phyloP scores from a whole-genome alignment of 1,140 invertebrate species.

The Pseudomyrmex sp. region DNA sequence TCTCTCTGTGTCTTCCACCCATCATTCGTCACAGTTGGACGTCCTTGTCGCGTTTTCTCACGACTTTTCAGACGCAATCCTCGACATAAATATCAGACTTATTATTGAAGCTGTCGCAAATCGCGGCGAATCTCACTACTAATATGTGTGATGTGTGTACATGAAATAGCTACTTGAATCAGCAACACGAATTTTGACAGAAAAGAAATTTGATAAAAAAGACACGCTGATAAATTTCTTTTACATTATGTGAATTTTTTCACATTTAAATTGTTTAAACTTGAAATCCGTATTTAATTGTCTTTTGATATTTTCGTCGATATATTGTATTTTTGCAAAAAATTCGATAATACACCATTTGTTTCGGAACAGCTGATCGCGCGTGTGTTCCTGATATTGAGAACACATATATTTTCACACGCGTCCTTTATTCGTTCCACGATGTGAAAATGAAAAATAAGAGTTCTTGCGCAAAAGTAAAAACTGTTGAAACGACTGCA shows the following conservation, averaged over 20 bases:
- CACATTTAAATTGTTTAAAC: neutral
- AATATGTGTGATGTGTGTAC: neutral
- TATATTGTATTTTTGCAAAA: too few species aligned
- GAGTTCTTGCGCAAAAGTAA: too few species aligned
- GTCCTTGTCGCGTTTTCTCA: constrained; percentile 44
- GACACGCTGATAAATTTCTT: too few species aligned
- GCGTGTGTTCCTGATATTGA: too few species aligned
- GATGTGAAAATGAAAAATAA: too few species aligned
- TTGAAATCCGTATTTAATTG: neutral
- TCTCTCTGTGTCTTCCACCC: neutral
- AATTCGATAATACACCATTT: too few species aligned
- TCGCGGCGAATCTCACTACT: neutral
- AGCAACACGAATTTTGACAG: too few species aligned
- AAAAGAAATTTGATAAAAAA: too few species aligned
- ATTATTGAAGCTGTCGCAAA: neutral
- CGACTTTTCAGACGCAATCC: neutral
- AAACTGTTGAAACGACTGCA: neutral
- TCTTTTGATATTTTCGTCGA: too few species aligned
- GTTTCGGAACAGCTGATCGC: too few species aligned
- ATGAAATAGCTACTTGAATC: neutral
- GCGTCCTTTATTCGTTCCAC: too few species aligned
- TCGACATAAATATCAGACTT: neutral
- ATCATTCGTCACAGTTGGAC: neutral
- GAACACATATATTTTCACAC: too few species aligned
- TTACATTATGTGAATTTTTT: neutral